Evolutionary conservation across 37 sponge, comb jelly and placozoan species (phyloP).

Genomic region (Sycon ciliatum): DNA sequence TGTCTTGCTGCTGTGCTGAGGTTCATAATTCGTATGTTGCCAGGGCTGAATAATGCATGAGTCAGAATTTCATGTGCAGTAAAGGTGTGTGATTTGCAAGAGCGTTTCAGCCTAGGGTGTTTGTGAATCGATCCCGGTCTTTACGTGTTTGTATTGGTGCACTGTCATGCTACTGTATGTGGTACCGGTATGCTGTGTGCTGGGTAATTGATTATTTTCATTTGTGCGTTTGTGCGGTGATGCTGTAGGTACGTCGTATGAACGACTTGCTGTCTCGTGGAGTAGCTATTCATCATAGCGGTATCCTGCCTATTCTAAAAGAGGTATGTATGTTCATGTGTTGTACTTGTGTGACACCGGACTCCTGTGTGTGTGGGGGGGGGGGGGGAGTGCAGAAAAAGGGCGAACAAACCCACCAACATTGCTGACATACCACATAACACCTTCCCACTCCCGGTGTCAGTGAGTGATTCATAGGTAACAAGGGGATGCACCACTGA

Average conservation of each 20-base stretch:
- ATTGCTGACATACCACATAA: neutral
- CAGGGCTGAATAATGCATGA: too few relatives aligned
- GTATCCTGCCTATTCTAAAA: constrained; percentile 90
- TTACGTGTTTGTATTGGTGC: too few relatives aligned
- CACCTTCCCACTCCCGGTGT: neutral
- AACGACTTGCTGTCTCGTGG: constrained; percentile 67
- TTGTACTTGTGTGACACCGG: neutral
- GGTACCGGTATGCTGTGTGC: neutral
- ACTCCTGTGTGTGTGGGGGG: neutral
- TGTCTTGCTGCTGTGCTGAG: too few relatives aligned
- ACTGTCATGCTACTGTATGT: too few relatives aligned
- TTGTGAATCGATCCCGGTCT: too few relatives aligned
- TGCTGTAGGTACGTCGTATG: constrained; percentile 59
- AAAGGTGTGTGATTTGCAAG: too few relatives aligned
- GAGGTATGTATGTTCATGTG: constrained; percentile 48
- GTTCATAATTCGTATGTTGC: too few relatives aligned
- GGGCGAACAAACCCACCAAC: neutral
- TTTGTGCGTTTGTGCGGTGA: neutral
- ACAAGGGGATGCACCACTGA: too few relatives aligned
- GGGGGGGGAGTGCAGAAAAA: neutral
- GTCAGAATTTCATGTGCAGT: too few relatives aligned
- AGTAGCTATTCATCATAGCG: constrained; percentile 95
- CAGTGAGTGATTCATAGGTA: too few relatives aligned
- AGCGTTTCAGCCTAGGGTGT: too few relatives aligned
- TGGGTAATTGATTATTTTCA: neutral